phyloP scores from a whole-genome alignment of 2,113 vertebrate species.

The Hyperoodon ampullatus region DNA sequence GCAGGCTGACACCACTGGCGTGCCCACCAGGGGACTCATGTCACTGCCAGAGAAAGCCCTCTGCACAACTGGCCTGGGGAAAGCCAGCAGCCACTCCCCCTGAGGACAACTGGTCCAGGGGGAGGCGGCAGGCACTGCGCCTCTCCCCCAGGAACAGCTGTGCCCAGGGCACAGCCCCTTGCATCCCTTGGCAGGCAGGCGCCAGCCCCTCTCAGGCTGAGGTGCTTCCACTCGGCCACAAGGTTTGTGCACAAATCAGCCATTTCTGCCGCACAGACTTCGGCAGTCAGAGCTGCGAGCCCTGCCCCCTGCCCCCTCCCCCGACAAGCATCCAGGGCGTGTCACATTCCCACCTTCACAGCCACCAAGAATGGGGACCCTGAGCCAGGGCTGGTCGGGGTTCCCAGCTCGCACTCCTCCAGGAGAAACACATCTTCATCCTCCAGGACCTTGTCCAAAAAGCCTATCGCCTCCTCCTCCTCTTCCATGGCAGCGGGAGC shows the following conservation, averaged over 20 bases:
- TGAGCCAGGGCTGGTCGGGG: constrained; percentile 86
- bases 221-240: constrained; percentile 17
- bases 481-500: constrained; percentile 88
- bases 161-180: neutral
- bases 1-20: constrained; percentile 27
- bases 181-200: neutral
- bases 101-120: constrained; percentile 63
- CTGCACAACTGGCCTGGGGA: constrained; percentile 58
- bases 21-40: constrained; percentile 61
- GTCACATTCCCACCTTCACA: constrained; percentile 91
- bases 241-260: constrained; percentile 55
- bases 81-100: constrained; percentile 54
- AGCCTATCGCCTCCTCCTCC: constrained; percentile 92
- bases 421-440: constrained; percentile 92
- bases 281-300: constrained; percentile 49
- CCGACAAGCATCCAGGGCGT: constrained; percentile 59
- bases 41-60: constrained; percentile 55
- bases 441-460: constrained; percentile 95
- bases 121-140: neutral
- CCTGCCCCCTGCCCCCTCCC: constrained; percentile 72
- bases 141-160: constrained; percentile 58
- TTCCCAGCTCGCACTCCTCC: constrained; percentile 91
- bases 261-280: constrained; percentile 58
- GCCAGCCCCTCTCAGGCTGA: neutral
- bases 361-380: constrained; percentile 84